phyloP scores from a whole-genome alignment of 2,797 vertebrate species.

The Calcarius lapponicus region DNA sequence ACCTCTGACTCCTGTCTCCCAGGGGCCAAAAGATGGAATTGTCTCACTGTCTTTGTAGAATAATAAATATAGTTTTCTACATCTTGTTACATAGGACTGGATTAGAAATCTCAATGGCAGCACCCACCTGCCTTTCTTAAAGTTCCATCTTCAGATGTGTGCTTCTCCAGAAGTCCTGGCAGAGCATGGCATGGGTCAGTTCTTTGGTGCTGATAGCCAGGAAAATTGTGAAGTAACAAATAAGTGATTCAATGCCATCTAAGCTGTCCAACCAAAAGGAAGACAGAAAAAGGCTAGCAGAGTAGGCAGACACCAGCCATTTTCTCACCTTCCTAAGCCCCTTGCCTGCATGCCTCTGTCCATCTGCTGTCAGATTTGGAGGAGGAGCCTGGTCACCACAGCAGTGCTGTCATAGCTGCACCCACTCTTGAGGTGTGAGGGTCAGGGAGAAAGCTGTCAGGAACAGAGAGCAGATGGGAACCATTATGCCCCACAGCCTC shows the following conservation, averaged over 20 bases:
- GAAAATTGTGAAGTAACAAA: neutral
- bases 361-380: neutral
- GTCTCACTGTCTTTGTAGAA: neutral
- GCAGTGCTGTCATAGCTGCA: neutral
- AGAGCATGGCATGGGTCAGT: neutral
- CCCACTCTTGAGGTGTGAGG: neutral
- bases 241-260: neutral
- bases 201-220: neutral
- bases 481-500: neutral
- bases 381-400: neutral
- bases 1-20: neutral
- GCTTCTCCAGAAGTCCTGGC: neutral
- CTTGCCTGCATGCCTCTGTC: neutral
- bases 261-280: neutral
- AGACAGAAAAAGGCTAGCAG: neutral
- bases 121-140: neutral
- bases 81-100: neutral
- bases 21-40: neutral
- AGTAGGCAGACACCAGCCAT: neutral
- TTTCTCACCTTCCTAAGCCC: neutral
- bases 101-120: neutral
- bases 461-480: neutral
- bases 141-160: neutral
- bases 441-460: neutral
- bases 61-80: neutral